A percentile compares a stretch with the other conserved stretches of the same genome.
Conservation (phyloP, 2,888 invertebrate genomes). For the Melieria picta region DNA sequence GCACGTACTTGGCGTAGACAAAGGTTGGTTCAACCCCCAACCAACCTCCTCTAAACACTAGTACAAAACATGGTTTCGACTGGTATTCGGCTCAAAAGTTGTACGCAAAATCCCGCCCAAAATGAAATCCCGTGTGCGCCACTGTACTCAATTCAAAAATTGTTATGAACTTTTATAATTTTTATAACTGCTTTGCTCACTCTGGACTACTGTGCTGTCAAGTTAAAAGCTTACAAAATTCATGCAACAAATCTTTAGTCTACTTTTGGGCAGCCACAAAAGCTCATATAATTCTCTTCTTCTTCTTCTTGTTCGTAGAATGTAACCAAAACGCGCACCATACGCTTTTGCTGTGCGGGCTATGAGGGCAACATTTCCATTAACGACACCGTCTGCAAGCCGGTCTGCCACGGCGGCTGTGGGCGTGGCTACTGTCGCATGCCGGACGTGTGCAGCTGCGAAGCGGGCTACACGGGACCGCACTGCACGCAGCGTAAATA, state of each 20-base stretch:
- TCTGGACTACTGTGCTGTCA: too few species aligned
- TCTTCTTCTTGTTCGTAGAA: conserved; percentile 68
- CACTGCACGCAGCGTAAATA: conserved; percentile 63
- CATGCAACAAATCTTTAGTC: not conserved
- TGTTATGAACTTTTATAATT: too few species aligned
- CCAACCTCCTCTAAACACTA: too few species aligned
- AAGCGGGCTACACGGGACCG: conserved; percentile 66
- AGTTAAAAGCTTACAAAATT: not conserved
- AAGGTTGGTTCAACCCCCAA: too few species aligned
- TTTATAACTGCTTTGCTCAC: too few species aligned
- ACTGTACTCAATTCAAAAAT: too few species aligned
- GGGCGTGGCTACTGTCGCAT: conserved; percentile 69
- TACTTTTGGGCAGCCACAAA: conserved; percentile 16
- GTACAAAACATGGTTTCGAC: too few species aligned
- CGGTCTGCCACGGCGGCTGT: conserved; percentile 63
- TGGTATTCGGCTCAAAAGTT: too few species aligned
- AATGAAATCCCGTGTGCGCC: too few species aligned
- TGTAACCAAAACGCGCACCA: conserved; percentile 73
- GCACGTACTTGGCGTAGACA: too few species aligned
- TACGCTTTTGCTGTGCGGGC: conserved; percentile 81
- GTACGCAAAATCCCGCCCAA: too few species aligned
- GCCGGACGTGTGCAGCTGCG: conserved; percentile 72
- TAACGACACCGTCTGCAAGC: conserved; percentile 64
- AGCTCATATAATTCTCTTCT: too few species aligned
- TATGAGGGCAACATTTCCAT: conserved; percentile 70